Evolutionary conservation across 2,888 invertebrate genomes (phyloP).

Genomic region (Eupithecia centaureata): DNA sequence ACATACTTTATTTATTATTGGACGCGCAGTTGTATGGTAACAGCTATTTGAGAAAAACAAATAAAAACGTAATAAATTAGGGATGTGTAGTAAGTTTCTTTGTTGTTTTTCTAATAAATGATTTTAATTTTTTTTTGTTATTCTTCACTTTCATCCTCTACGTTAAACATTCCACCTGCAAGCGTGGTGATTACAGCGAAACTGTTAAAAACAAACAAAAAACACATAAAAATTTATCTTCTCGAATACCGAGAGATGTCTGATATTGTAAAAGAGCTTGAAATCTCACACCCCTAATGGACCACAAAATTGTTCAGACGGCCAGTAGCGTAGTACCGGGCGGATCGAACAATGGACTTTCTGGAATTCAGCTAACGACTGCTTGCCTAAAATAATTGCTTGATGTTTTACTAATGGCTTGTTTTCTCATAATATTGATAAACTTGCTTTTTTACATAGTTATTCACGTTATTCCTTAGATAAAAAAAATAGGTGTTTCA

Average conservation of each 20-base stretch:
- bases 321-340: slow-evolving; percentile 56
- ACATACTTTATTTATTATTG: no score
- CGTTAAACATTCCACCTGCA: no score
- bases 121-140: no score
- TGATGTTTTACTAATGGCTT: slow-evolving; percentile 16
- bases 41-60: not conserved
- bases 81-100: no score
- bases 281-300: slow-evolving; percentile 37
- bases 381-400: slow-evolving; percentile 47
- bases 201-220: no score
- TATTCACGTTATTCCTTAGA: no score
- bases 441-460: not conserved
- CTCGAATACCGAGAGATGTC: not conserved
- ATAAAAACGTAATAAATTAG: no score
- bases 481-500: no score
- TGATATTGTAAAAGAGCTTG: slow-evolving; percentile 11
- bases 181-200: no score
- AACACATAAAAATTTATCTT: no score
- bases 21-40: not conserved
- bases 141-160: no score
- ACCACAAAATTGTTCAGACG: slow-evolving; percentile 52
- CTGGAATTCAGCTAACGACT: slow-evolving; percentile 66
- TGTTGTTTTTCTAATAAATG: no score
- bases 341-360: slow-evolving; percentile 60
- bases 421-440: not conserved